Evolutionary conservation across 2,797 vertebrate species (phyloP), one percentile per base, ranked within the genome.

Genomic region (Crypturellus tataupa): DNA sequence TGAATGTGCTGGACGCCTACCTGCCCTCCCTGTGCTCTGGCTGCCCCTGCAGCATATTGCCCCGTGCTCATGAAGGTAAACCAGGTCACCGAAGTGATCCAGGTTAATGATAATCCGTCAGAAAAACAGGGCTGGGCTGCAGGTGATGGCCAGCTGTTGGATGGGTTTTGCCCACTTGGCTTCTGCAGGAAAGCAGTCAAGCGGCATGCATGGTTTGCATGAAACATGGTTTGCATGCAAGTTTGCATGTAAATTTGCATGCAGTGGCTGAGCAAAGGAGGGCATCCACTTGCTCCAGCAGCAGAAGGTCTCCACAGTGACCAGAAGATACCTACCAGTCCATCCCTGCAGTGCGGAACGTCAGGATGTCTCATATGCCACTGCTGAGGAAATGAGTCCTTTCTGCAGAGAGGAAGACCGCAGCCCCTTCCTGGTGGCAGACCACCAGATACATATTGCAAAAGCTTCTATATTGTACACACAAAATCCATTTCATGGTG

Each of bases 321-420:
- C 31, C 40, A 31, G 27, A 84, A 73, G 29, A 56, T 6, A 42
- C 8, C 7, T 77, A 40, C 49, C 84, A 93, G 18, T 59, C 64
- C 75, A 0, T 58, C 47, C 37, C 25, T 80, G 18, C 21, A 8
- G 0, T 47, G 23, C 1, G 29, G 35, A 59, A 39, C 49, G 33
- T 17, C 27, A 40, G 6, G 9, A 9, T 88, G 8, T 23, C 13
- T 81, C 18, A 62, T 9, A 37, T 4, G 51, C 7, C 10, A 5
- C 5, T 14, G 14, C 27, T 42, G 13, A 69, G 39, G n/a, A 42
- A 79, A 64, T 42, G 47, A 91, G 90, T 75, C 83, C 67, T 71
- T 90, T 91, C 64, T 92, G 82, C 46, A 79, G 91, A 29, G 24
- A 92, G 53, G 27, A 96, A n/a, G 40, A 80, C 81, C 83, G 24